Evolutionary conservation across 2,888 invertebrate species (phyloP).

Genomic region (Nycteola revayana): DNA sequence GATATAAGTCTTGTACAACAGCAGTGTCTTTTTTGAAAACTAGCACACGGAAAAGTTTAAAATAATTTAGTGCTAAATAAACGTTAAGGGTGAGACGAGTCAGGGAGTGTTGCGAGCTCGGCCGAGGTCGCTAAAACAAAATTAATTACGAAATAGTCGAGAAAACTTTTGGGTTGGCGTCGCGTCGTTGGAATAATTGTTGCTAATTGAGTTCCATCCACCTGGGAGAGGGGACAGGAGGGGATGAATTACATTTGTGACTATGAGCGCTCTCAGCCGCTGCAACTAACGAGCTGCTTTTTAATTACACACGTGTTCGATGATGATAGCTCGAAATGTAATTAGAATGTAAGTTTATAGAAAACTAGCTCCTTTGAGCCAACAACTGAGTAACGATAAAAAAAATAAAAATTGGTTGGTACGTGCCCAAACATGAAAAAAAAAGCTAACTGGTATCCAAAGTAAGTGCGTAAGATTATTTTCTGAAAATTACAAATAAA

Average conservation of each 20-base stretch:
- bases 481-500: no score
- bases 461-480: no score
- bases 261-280: constrained; percentile 24
- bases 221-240: constrained; percentile 47
- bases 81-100: constrained; percentile 35
- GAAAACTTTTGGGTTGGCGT: constrained; percentile 65
- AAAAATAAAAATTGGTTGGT: no score
- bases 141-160: constrained; percentile 74
- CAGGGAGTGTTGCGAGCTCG: constrained; percentile 44
- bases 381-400: no score
- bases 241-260: constrained; percentile 44
- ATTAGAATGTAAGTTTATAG: no score
- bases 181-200: constrained; percentile 68
- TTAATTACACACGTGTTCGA: constrained; percentile 41
- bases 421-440: no score
- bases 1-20: constrained; percentile 57
- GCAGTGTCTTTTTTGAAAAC: constrained; percentile 37
- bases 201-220: constrained; percentile 73
- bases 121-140: constrained; percentile 60
- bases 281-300: constrained; percentile 44
- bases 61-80: constrained; percentile 46
- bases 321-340: neutral
- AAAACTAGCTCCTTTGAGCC: no score
- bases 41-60: constrained; percentile 35
- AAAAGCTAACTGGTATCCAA: no score